Evolutionary conservation across 2,113 vertebrate species (phyloP).

Genomic region (Istiophorus platypterus): DNA sequence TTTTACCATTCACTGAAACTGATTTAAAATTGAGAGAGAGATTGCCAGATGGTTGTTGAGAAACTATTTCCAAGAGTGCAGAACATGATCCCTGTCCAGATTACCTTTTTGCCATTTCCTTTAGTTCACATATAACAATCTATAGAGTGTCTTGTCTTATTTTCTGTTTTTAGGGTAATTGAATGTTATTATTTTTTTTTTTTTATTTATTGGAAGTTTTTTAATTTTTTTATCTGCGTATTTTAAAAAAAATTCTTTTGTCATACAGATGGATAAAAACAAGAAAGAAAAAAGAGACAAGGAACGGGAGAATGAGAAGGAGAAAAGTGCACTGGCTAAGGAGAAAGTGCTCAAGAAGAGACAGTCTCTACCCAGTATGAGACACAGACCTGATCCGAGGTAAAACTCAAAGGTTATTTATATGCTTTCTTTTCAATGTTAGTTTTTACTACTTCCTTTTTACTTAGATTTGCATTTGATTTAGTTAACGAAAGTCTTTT

Average conservation of each 20-base stretch:
- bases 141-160: not conserved
- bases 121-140: not conserved
- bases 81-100: not conserved
- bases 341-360: conserved; percentile 93
- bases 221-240: not conserved
- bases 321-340: conserved; percentile 90
- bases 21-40: not conserved
- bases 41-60: not conserved
- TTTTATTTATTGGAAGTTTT: not conserved
- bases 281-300: conserved; percentile 98
- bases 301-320: conserved; percentile 95
- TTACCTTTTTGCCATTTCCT: not conserved
- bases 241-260: not conserved
- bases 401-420: conserved; percentile 38
- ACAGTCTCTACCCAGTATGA: conserved; percentile 88
- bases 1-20: not conserved
- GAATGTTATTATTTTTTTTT: not conserved
- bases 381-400: conserved; percentile 81
- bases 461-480: not conserved
- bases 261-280: conserved; percentile 85
- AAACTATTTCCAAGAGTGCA: not conserved
- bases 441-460: too few species aligned
- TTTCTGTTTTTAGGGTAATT: not conserved
- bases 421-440: not conserved
- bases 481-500: not conserved